Evolutionary conservation across 1,140 invertebrate species (phyloP).

Genomic region (Oryctes rhinoceros): DNA sequence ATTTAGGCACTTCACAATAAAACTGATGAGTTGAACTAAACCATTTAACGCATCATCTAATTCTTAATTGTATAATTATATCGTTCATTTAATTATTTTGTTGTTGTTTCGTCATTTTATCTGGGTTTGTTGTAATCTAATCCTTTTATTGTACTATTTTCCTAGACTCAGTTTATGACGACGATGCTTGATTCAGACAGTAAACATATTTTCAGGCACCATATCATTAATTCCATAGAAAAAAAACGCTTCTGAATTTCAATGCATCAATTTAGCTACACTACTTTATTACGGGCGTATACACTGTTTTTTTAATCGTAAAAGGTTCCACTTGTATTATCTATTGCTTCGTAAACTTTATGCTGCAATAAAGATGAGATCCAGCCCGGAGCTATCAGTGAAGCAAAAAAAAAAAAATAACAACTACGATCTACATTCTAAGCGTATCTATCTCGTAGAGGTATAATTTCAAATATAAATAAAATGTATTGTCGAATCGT

Average conservation of each 20-base stretch:
- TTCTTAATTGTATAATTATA: too few relatives aligned
- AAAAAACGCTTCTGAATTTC: slow-evolving; percentile 7
- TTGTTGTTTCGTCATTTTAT: too few relatives aligned
- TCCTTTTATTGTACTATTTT: too few relatives aligned
- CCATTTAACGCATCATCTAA: too few relatives aligned
- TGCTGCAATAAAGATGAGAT: not conserved
- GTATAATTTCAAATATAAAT: not conserved
- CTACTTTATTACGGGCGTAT: not conserved
- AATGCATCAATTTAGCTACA: slow-evolving; percentile 15
- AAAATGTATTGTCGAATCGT: not conserved
- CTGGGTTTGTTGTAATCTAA: too few relatives aligned
- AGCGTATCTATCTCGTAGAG: not conserved
- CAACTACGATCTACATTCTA: not conserved
- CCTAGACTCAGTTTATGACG: too few relatives aligned
- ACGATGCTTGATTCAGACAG: not conserved
- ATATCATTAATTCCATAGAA: not conserved
- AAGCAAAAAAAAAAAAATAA: not conserved
- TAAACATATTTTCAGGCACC: not conserved
- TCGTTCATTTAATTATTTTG: too few relatives aligned
- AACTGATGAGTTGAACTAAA: too few relatives aligned
- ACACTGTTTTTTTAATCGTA: slow-evolving; percentile 4
- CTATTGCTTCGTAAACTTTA: slow-evolving; percentile 14
- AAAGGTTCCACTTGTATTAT: not conserved
- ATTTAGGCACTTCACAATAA: too few relatives aligned
- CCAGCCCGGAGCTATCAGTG: not conserved